These are phyloP conservation scores for Protonibea diacanthus DNA, from an alignment of 2,797 vertebrate species.

Conservation along the genomic window DNA sequence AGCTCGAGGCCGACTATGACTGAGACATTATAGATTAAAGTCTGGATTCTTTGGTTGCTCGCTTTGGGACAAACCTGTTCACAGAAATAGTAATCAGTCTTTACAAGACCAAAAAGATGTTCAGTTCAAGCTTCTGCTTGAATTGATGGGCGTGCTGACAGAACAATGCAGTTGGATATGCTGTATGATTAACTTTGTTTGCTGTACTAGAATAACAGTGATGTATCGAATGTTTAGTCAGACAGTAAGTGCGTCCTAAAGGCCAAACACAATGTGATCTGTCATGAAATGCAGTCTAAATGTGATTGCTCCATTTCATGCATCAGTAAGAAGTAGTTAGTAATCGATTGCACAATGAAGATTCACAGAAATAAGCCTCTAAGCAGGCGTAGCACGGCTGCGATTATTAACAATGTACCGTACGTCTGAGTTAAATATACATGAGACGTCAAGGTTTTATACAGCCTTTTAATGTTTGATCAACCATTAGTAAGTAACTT, in stretches of 20 bases:
- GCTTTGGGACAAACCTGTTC: conserved; percentile 52
- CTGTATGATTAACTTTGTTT: conserved; percentile 40
- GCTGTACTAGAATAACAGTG: conserved; percentile 20
- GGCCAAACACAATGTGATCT: conserved; percentile 51
- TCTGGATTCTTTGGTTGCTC: conserved; percentile 48
- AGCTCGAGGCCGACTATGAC: conserved; percentile 57
- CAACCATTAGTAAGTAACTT: conserved; percentile 51
- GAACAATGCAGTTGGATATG: conserved; percentile 26
- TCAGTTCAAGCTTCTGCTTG: conserved; percentile 29
- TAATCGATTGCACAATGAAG: conserved; percentile 62
- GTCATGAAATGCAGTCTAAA: conserved; percentile 64
- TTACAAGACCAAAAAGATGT: conserved; percentile 46
- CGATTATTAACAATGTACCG: conserved; percentile 33
- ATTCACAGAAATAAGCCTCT: conserved; percentile 56
- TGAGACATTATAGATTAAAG: conserved; percentile 65
- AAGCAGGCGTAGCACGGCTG: conserved; percentile 26
- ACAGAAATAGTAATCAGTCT: conserved; percentile 49
- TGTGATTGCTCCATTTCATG: conserved; percentile 71
- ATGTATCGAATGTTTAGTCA: conserved; percentile 55
- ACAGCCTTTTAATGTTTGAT: conserved; percentile 45
- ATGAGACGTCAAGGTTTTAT: conserved; percentile 55
- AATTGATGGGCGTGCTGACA: conserved; percentile 33
- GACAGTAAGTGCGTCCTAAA: conserved; percentile 59
- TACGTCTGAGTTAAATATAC: conserved; percentile 41
- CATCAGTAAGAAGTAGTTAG: conserved; percentile 58